Base-by-base conservation (phyloP, 2,888 invertebrate species). In the Galeopsomyia nigrocyanea region DNA sequence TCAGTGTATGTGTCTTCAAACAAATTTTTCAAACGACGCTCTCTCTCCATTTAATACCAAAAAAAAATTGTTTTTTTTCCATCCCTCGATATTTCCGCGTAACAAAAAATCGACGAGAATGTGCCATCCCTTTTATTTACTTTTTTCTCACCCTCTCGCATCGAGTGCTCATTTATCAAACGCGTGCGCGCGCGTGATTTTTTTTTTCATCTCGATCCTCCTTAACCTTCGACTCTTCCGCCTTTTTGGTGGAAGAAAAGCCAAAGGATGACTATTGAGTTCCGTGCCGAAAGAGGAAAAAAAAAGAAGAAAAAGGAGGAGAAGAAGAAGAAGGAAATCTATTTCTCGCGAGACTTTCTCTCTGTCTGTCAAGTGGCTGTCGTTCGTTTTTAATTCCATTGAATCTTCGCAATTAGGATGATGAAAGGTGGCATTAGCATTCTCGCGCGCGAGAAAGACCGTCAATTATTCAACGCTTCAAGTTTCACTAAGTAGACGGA, bases 1-100 rank as follows among this genome's bases (percentile, higher is more conserved):
- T 79, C 80, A 67, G 55, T 63, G 53, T 31, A 51, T 50, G 47
- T 58, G 31, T 51, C 62, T 55, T 50, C 62, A 46, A 61, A 55
- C n/a, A 19, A 53, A 64, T 57, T 19, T 55, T n/a, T n/a, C 56
- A 47, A 53, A 19, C 51, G 64, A 53, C 46, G 55, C 26, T 6
- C 39, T 2, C 26, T 31, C 61, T 46, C 56, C 21, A 39, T 51
- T 19, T 53, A 26, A 26, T 2, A 26, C 26, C 26, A 26, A 26
- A n/a, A n/a, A n/a, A n/a, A n/a, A n/a, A n/a, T n/a, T 74, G 26
- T 16, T 50, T 62, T 26, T 13, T 13, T 17, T 10, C 17, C n/a
- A 47, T 31, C 26, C 47, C 10, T 56, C n/a, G 31, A 7, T 31
- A 7, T 31, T 31, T 31, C 7, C 10, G 26, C 26, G 26, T 26